Base-by-base conservation (phyloP, 1,140 invertebrate genomes). In the Drosophila repletoides region DNA sequence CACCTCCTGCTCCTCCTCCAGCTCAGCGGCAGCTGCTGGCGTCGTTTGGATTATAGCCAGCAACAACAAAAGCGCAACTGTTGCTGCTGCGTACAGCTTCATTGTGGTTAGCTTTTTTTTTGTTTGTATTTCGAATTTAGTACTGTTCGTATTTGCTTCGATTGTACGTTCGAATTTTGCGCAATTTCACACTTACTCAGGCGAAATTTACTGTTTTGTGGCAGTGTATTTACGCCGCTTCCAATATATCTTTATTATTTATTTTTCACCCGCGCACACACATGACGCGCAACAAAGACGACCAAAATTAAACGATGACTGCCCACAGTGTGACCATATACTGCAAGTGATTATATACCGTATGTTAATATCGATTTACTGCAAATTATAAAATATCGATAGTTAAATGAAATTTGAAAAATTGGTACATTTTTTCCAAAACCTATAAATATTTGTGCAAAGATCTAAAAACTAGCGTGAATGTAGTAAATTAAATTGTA, bases 1-100 rank as follows among this genome's bases (percentile, higher is more conserved):
- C 40, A 77, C 83, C 79, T 75, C 65, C 14, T 49, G 58, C 14
- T 45, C 76, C 28, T 73, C 56, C 10, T 34, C 29, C 17, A 55
- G 48, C 22, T 65, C 53, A 21, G 59, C 43, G 29, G 66, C 80
- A 72, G 75, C 70, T 53, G 66, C 46, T 69, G 51, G 36, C 33
- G 59, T 72, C 55, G 65, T 76, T 70, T 83, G 73, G 46, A 72
- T 34, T 33, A 72, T 36, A 34, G 48, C 60, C 52, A 88, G 33
- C 68, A 88, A 43, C 52, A 88, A 36, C 68, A 88, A 43, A 49
- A 88, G 67, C 61, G 80, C 83, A 88, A 88, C 80, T 86, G 79
- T 88, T 88, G 84, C 74, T 88, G 79, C 72, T 53, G 64, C 72
- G 29, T 66, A 83, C 79, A 88, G 64, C 68, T 77, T 88, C 76